Conservation (phyloP, 2,797 vertebrate genomes). For the Gorsachius magnificus region DNA sequence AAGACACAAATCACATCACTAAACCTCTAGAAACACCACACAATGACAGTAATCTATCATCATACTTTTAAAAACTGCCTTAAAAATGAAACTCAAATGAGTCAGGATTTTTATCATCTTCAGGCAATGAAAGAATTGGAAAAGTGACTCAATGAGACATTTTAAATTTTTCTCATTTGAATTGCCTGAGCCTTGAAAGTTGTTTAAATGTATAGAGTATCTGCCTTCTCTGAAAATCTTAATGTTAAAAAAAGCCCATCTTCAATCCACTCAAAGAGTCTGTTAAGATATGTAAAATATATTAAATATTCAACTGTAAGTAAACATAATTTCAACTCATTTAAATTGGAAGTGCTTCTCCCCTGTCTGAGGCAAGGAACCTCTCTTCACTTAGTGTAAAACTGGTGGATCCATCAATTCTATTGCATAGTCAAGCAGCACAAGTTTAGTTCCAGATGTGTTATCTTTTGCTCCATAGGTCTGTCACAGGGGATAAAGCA, state of each 20-base stretch:
- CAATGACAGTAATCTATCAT: background rate
- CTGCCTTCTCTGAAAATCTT: conserved; percentile 46
- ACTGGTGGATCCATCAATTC: background rate
- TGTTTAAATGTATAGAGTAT: conserved; percentile 38
- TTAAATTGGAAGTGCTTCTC: background rate
- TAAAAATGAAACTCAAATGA: conserved; percentile 44
- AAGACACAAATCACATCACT: background rate
- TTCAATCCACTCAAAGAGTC: conserved; percentile 20
- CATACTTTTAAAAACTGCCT: conserved; percentile 41
- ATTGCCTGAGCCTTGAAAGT: conserved; percentile 40
- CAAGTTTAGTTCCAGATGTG: background rate
- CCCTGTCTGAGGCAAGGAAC: background rate
- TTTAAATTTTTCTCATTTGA: conserved; percentile 64
- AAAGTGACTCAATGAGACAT: conserved; percentile 37
- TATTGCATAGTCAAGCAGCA: background rate
- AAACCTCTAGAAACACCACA: conserved; percentile 10
- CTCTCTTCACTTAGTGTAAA: background rate
- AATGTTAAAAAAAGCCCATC: conserved; percentile 44
- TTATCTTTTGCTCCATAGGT: background rate
- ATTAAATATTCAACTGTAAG: background rate
- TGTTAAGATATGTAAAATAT: background rate
- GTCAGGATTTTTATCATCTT: conserved; percentile 24
- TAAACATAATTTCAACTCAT: background rate
- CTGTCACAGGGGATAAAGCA: background rate
- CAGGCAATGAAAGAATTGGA: conserved; percentile 36